Conservation (phyloP, 2,888 invertebrate species). For the Volucella bombylans region DNA sequence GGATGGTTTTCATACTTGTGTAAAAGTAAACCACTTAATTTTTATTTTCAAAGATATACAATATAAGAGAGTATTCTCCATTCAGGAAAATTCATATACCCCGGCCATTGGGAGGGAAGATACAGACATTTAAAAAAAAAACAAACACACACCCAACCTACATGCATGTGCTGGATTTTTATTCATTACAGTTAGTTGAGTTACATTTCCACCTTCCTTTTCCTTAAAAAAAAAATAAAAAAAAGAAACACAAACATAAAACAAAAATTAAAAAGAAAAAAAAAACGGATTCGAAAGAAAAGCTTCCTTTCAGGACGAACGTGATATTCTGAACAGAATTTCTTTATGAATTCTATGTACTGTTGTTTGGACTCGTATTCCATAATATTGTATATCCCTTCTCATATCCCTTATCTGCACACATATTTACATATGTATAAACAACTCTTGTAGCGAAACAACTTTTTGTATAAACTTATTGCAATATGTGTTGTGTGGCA, state of each 20-base stretch:
- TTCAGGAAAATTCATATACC: constrained; percentile 25
- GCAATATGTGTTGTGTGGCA: constrained; percentile 7
- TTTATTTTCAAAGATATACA: constrained; percentile 57
- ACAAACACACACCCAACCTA: not conserved
- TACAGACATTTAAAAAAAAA: constrained; percentile 19
- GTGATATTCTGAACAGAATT: constrained; percentile 56
- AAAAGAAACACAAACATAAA: not conserved
- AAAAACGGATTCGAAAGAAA: constrained; percentile 46
- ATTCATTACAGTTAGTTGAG: constrained; percentile 51
- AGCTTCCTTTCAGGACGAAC: constrained; percentile 59
- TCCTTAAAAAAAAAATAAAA: constrained; percentile 12
- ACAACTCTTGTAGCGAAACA: constrained; percentile 2
- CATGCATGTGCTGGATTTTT: constrained; percentile 43
- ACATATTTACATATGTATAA: not conserved
- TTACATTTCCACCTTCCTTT: constrained; percentile 44
- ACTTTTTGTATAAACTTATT: constrained; percentile 44
- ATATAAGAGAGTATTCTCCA: constrained; percentile 1
- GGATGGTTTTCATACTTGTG: constrained; percentile 54
- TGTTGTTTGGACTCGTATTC: constrained; percentile 29
- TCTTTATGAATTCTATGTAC: constrained; percentile 64
- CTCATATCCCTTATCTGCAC: not conserved
- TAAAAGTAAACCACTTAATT: constrained; percentile 68
- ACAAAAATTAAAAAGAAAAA: not conserved
- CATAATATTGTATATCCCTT: too few relatives aligned
- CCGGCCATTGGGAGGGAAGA: not conserved